Conservation (phyloP, 2,888 invertebrate genomes). For the Spodoptera exigua region DNA sequence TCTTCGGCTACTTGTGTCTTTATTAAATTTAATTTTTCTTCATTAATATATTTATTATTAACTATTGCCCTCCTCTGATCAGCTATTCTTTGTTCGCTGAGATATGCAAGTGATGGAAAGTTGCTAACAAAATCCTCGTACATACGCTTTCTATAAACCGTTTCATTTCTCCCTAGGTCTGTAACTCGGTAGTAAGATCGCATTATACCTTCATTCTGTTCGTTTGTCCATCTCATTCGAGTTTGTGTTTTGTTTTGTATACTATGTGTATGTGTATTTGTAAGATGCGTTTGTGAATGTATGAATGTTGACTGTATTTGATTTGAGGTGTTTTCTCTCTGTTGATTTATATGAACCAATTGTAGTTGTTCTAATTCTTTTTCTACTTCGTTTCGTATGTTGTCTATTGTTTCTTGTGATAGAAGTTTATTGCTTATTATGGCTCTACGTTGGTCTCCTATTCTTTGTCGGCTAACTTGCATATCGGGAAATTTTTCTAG, state of each 20-base stretch:
- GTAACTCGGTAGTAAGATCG: not conserved
- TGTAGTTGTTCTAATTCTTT: not conserved
- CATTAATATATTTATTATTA: constrained; percentile 19
- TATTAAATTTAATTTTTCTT: constrained; percentile 7
- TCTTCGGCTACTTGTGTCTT: constrained; percentile 5
- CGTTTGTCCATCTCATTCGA: not conserved
- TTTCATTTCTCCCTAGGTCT: constrained; percentile 8
- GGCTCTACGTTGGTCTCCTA: constrained; percentile 7
- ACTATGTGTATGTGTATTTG: not conserved
- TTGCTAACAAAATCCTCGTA: constrained; percentile 1
- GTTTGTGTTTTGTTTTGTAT: constrained; percentile 1
- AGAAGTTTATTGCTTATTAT: too few relatives aligned
- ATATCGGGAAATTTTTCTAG: not conserved
- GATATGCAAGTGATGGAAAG: constrained; percentile 9
- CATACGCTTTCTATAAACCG: constrained; percentile 4
- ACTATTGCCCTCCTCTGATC: constrained; percentile 13
- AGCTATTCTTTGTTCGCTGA: constrained; percentile 17
- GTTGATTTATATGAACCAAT: too few relatives aligned
- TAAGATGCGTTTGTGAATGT: too few relatives aligned
- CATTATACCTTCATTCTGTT: constrained; percentile 1
- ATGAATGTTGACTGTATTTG: not conserved
- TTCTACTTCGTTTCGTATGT: too few relatives aligned
- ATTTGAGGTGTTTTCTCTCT: not conserved
- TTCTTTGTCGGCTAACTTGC: constrained; percentile 1
- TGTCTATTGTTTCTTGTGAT: too few relatives aligned